Evolutionary conservation across 2,797 vertebrate species (phyloP), one percentile per base, ranked within the genome.

Genomic region (Pogonophryne albipinna): DNA sequence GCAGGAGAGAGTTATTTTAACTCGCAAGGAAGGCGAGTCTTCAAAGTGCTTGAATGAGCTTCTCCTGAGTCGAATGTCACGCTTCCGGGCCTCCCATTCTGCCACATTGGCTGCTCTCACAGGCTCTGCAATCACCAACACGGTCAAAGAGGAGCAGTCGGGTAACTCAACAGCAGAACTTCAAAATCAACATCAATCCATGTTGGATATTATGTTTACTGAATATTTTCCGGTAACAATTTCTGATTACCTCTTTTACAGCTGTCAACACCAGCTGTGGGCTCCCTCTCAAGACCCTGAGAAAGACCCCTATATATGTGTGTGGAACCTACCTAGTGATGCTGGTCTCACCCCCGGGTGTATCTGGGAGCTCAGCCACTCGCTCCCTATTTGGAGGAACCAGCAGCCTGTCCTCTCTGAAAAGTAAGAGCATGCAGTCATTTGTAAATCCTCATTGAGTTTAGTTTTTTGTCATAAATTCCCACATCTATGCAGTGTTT

Each of bases 21-120:
- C 95, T 89, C 96, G 97, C 78, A 99, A 99, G 90, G 98, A 99
- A 89, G 98, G 98, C 2, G 98, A 99, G 86, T 99, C 98, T 70
- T 98, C 98, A 47, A 99, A 99, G 93, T 99, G 98, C 94, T 97
- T 99, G 87, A 99, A 99, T 13, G 98, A 99, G 92, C 97, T 99
- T 94, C 97, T 99, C 76, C 94, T 99, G 90, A 99, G 97, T 87
- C 95, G 98, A 89, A 97, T 99, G 83, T 99, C 98, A 3, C 96
- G 98, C 73, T 99, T 99, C 83, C 94, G 98, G 71, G 97, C 97
- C 23, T 99, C 98, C 55, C 98, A 99, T 0, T 99, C 98, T 0
- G 97, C 98, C 64, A 99, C 98, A 0, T 84, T 99, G 81, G 98
- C 98, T 60, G 98, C 98, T 51, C 96, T 99, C 61, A 99, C 98